phyloP scores from a whole-genome alignment of 2,888 invertebrate genomes.

The Nymphalis urticae region DNA sequence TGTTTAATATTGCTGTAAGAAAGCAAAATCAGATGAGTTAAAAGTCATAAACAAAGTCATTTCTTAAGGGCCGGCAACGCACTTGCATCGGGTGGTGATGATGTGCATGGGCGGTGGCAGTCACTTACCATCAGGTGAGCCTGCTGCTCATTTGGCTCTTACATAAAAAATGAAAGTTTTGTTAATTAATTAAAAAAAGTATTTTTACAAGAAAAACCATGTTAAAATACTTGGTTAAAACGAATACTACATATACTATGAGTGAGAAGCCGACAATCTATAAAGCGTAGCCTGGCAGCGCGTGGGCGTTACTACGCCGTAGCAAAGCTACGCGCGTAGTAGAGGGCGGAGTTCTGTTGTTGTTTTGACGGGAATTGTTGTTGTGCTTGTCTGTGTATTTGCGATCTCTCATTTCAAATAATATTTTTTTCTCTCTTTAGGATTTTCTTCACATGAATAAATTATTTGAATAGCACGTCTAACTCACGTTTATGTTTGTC shows the following conservation, averaged over 20 bases:
- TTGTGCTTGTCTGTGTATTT: neutral
- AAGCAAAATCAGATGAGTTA: no score
- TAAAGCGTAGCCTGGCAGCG: slow-evolving; percentile 40
- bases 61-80: no score
- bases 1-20: no score
- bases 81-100: no score
- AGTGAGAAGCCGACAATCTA: slow-evolving; percentile 6
- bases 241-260: slow-evolving; percentile 17
- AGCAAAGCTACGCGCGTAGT: slow-evolving; percentile 46
- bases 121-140: no score
- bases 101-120: no score
- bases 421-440: neutral
- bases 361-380: slow-evolving; percentile 49
- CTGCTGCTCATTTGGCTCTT: no score
- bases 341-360: slow-evolving; percentile 43
- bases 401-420: neutral
- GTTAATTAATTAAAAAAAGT: no score
- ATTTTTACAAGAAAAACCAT: neutral
- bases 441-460: neutral
- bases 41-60: no score
- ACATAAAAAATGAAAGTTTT: no score
- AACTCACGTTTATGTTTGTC: no score
- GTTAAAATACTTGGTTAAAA: neutral
- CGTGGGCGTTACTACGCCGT: slow-evolving; percentile 54
- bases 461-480: no score